These are phyloP conservation scores for Hypocryptadius cinnamomeus DNA, from an alignment of 2,113 vertebrate genomes.

Conservation along the genomic window DNA sequence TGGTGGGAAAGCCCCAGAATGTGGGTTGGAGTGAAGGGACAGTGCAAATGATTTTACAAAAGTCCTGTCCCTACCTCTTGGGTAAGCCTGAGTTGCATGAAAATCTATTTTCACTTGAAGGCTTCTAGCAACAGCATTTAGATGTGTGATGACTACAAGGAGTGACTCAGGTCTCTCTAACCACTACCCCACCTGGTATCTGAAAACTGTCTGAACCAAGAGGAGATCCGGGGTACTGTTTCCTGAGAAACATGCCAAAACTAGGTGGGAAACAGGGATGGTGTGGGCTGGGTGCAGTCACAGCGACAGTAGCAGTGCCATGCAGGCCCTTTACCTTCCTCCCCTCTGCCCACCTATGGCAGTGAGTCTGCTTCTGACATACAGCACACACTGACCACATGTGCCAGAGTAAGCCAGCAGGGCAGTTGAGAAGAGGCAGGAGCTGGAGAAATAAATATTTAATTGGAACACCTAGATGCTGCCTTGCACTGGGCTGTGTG, in stretches of 20 bases:
- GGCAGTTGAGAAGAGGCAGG: neutral
- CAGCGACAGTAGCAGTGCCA: neutral
- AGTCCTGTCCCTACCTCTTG: neutral
- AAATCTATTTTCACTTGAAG: neutral
- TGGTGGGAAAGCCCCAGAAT: constrained; percentile 24
- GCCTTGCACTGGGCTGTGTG: neutral
- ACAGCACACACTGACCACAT: rapidly evolving
- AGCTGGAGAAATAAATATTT: neutral
- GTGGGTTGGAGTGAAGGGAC: neutral
- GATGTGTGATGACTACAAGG: neutral
- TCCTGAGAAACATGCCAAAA: neutral
- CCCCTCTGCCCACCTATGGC: neutral
- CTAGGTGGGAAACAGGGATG: neutral
- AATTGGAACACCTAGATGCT: neutral
- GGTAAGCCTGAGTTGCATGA: neutral
- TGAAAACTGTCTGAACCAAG: neutral
- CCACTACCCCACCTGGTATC: neutral
- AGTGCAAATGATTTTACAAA: neutral
- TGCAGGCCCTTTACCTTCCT: neutral
- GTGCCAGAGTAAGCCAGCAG: neutral
- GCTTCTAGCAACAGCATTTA: neutral
- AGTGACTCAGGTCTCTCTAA: neutral
- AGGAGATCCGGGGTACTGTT: neutral
- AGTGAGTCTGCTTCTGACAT: neutral
- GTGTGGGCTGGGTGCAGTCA: neutral